phyloP scores from a whole-genome alignment of 2,113 vertebrate genomes.

The Macaca nemestrina region DNA sequence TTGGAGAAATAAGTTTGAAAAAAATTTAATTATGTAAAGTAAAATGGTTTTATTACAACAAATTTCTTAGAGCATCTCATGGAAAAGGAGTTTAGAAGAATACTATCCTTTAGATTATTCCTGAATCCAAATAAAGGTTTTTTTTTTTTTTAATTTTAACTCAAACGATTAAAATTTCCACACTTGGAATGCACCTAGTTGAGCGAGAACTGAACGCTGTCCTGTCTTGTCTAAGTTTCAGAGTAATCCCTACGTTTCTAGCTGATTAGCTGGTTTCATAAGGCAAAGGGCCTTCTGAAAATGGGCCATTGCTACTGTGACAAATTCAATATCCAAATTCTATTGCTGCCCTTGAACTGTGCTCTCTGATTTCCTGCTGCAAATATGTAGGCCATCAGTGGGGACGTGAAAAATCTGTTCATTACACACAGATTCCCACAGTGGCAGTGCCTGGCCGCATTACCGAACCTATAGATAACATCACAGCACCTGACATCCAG shows the following conservation, averaged over 20 bases:
- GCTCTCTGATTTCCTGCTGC: constrained; percentile 24
- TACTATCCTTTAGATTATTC: background rate
- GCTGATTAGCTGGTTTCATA: background rate
- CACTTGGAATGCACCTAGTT: background rate
- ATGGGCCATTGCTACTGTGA: background rate
- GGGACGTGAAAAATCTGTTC: constrained; percentile 4
- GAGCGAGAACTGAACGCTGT: background rate
- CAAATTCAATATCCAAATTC: constrained; percentile 39
- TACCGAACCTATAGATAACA: background rate
- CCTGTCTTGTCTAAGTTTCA: background rate
- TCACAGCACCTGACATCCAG: background rate
- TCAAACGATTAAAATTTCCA: background rate
- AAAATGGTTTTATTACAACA: background rate
- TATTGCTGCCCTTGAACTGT: constrained; percentile 42
- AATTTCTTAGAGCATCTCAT: background rate
- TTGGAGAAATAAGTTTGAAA: background rate
- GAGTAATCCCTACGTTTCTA: background rate
- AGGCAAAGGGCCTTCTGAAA: background rate
- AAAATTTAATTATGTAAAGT: background rate
- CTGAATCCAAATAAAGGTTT: background rate
- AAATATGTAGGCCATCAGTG: constrained; percentile 44
- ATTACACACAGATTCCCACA: constrained; percentile 26
- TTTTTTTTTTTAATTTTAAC: background rate
- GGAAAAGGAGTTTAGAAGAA: background rate
- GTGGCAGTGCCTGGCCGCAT: constrained; percentile 1